A percentile compares a stretch with the other conserved stretches of the same genome.
phyloP scores from a whole-genome alignment of 2,888 invertebrate genomes.

The Harpagoxenus sublaevis region DNA sequence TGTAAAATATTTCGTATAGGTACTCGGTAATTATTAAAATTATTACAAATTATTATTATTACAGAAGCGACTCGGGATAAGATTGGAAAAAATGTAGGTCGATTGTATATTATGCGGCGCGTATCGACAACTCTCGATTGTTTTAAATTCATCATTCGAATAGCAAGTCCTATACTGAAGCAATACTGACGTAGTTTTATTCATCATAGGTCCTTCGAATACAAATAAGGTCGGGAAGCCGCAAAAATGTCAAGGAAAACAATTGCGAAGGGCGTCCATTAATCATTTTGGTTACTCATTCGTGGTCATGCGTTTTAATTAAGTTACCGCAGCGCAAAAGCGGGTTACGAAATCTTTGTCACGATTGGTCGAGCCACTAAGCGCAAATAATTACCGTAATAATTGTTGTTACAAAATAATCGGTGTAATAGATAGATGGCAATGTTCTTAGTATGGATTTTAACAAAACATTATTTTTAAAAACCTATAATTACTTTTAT shows the following conservation, averaged over 20 bases:
- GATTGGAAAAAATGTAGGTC: neutral
- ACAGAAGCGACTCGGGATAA: neutral
- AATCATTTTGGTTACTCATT: slow-evolving; percentile 33
- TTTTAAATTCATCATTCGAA: slow-evolving; percentile 34
- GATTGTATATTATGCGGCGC: neutral
- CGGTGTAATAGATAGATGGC: neutral
- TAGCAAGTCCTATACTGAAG: slow-evolving; percentile 28
- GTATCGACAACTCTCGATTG: neutral
- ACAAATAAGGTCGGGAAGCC: slow-evolving; percentile 58
- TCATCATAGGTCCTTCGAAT: slow-evolving; percentile 63
- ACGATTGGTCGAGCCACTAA: slow-evolving; percentile 2
- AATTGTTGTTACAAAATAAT: neutral
- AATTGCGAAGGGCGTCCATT: slow-evolving; percentile 45
- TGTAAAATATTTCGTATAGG: neutral
- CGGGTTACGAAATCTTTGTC: slow-evolving; percentile 12
- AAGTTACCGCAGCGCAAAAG: slow-evolving; percentile 18
- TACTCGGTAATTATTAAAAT: neutral
- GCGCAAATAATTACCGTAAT: neutral
- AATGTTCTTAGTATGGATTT: neutral
- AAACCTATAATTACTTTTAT: neutral
- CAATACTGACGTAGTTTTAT: slow-evolving; percentile 48
- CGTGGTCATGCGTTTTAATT: slow-evolving; percentile 26
- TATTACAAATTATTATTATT: neutral
- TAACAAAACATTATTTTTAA: neutral
- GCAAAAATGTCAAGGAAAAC: slow-evolving; percentile 53